Evolutionary conservation across 2,888 invertebrate species (phyloP), one percentile per base, ranked within the genome.

Genomic region (Digitonthophagus gazella): DNA sequence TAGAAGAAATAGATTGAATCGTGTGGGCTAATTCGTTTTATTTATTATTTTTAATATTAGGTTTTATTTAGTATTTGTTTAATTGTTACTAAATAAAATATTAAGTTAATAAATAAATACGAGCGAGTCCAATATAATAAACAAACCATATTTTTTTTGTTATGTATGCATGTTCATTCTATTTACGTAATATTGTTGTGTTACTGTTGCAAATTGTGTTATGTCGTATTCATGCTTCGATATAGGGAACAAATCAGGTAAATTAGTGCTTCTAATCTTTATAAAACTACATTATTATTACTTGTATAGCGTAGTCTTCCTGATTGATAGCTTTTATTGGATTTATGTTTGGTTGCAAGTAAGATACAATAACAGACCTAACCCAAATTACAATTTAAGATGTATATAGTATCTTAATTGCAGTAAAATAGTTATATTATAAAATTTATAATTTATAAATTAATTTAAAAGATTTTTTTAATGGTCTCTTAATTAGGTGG

Each of bases 401-500:
- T 11, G 11, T 11, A 44, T 44, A 44, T 8, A 44, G 28, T 44
- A 44, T 44, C 28, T 44, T 44, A 44, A 44, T 44, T 44, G 28
- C 6, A 44, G 2, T 11, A 11, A 11, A 44, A 8, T 44, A 61
- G 18, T 61, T 58, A n/a, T n/a, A n/a, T n/a, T n/a, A n/a, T n/a
- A n/a, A n/a, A n/a, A n/a, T n/a, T n/a, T n/a, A n/a, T n/a, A n/a
- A n/a, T 1, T 18, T 58, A 16, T 58, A 5, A 5, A 58, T 15
- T 2, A 1, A 57, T 16, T 58, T 16, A 58, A 58, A 16, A 58
- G 2, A 15, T 5, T 16, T 15, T 58, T 58, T 15, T 58, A 14
- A 58, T 57, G 4, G 15, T 44, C 14, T 5, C 15, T 28, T 61
- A 20, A 57, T 28, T 79, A 90, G 93, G 98, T 71, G 98, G 98